These are phyloP conservation scores for Drosophila repletoides DNA, from an alignment of 1,140 invertebrate species.

Conservation along the genomic window DNA sequence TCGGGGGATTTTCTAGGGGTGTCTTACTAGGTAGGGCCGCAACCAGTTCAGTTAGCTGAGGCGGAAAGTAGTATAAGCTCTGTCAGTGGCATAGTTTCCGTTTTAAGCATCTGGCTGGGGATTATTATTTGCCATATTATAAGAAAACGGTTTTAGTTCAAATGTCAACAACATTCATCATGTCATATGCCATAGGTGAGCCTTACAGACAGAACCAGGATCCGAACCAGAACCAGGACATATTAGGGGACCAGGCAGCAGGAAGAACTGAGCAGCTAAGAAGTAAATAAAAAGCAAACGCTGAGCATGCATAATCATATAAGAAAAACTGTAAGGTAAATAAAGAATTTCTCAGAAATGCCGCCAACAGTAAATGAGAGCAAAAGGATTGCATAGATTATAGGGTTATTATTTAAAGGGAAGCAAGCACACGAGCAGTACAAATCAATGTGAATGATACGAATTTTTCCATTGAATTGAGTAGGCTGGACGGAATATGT, in stretches of 20 bases:
- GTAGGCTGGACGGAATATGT: too few species aligned
- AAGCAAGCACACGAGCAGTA: too few species aligned
- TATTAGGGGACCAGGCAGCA: not conserved
- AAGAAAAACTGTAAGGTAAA: slow-evolving; percentile 8
- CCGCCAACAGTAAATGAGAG: not conserved
- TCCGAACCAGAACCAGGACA: not conserved
- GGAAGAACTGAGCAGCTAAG: not conserved
- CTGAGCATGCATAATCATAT: slow-evolving; percentile 31
- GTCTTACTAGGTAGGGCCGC: slow-evolving; percentile 27
- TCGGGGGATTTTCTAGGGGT: not conserved
- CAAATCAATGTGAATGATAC: not conserved
- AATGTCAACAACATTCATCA: slow-evolving; percentile 76
- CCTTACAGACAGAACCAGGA: not conserved
- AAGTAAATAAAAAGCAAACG: not conserved
- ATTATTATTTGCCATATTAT: slow-evolving; percentile 79
- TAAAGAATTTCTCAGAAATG: not conserved
- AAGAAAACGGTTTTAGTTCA: slow-evolving; percentile 78
- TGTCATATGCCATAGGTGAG: slow-evolving; percentile 10
- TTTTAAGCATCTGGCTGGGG: slow-evolving; percentile 69
- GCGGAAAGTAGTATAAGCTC: slow-evolving; percentile 75
- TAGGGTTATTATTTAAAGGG: slow-evolving; percentile 2
- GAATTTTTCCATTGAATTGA: too few species aligned
- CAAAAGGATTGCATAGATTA: slow-evolving; percentile 26
- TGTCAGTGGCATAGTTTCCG: slow-evolving; percentile 77
- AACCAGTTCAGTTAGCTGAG: slow-evolving; percentile 71